A percentile compares a stretch with the other conserved stretches of the same genome.
Evolutionary conservation across 2,797 vertebrate genomes (phyloP).

Genomic region (Notolepis coatsorum): DNA sequence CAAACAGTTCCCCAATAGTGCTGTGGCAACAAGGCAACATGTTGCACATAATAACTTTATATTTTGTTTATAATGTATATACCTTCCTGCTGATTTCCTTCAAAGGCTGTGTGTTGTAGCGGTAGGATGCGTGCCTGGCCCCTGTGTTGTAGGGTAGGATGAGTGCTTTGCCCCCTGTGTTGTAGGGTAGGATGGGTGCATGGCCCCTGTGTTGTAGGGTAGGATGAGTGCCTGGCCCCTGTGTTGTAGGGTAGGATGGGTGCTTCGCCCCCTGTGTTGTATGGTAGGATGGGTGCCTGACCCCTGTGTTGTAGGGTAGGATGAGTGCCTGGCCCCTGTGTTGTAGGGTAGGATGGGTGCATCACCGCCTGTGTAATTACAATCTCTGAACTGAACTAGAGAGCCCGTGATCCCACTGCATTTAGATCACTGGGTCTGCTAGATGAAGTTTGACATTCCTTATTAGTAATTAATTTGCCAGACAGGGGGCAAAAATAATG

Average conservation of each 20-base stretch:
- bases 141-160: no score
- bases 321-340: constrained; percentile 12
- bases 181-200: no score
- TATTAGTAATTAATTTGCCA: constrained; percentile 65
- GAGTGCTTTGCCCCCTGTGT: no score
- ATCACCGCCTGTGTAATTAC: constrained; percentile 38
- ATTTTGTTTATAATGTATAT: not conserved
- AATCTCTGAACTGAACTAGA: constrained; percentile 23
- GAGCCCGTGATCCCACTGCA: constrained; percentile 31
- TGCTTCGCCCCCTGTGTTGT: no score
- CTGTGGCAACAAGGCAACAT: not conserved
- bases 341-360: no score
- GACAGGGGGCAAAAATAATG: constrained; percentile 54
- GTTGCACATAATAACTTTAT: not conserved
- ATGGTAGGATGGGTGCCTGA: no score
- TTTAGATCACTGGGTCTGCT: constrained; percentile 26
- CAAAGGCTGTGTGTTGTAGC: no score
- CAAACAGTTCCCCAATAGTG: not conserved
- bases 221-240: no score
- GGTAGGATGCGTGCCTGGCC: no score
- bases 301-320: not conserved
- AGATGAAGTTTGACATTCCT: constrained; percentile 60
- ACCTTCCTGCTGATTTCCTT: not conserved
- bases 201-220: no score
- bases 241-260: no score